These are phyloP conservation scores for Phortica okadai DNA, from an alignment of 2,888 invertebrate species.

Conservation along the genomic window DNA sequence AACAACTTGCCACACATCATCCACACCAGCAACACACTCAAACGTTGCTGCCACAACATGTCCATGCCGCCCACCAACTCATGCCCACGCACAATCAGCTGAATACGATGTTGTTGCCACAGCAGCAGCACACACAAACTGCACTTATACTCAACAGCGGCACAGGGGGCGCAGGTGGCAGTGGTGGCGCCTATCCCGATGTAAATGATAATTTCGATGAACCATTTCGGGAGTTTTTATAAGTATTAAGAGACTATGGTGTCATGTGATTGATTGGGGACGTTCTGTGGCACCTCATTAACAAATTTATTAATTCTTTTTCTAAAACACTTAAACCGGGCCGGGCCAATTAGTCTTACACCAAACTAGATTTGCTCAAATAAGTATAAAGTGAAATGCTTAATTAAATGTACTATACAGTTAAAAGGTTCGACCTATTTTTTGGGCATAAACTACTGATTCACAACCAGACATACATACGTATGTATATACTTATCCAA, in stretches of 20 bases:
- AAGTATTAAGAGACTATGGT: conserved; percentile 48
- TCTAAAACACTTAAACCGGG: too few species aligned
- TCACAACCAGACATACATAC: too few species aligned
- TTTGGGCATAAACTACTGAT: too few species aligned
- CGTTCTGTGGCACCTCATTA: neutral
- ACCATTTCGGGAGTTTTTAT: conserved; percentile 75
- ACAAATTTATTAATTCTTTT: too few species aligned
- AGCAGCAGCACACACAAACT: conserved; percentile 27
- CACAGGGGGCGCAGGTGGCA: conserved; percentile 38
- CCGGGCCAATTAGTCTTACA: too few species aligned
- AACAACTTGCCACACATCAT: conserved; percentile 54
- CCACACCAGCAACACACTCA: conserved; percentile 50
- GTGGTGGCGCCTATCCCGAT: conserved; percentile 59
- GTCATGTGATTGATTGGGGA: neutral
- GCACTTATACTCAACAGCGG: conserved; percentile 61
- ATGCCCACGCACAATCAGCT: conserved; percentile 43
- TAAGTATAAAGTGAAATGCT: too few species aligned
- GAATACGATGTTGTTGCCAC: conserved; percentile 36
- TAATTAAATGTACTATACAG: too few species aligned
- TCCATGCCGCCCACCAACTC: conserved; percentile 54
- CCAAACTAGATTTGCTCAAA: too few species aligned
- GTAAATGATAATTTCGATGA: conserved; percentile 74
- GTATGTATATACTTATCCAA: too few species aligned
- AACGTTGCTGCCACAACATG: conserved; percentile 50
- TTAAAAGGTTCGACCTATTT: too few species aligned